A percentile compares a stretch with the other conserved stretches of the same genome.
Conservation (phyloP, 1,140 invertebrate species). For the Saccostrea glomerata region DNA sequence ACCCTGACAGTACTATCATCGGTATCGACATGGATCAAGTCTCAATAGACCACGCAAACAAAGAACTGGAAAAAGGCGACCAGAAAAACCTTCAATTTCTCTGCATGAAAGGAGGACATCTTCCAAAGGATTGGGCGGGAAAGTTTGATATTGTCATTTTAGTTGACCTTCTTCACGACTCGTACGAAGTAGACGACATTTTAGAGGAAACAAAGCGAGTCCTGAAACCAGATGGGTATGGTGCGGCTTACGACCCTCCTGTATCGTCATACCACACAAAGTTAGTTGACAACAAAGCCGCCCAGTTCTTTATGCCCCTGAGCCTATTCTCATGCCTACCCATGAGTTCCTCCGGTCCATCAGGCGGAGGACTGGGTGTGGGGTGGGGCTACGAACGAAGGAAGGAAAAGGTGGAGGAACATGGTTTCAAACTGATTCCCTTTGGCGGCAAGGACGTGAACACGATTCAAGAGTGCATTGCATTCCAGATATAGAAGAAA, state of each 20-base stretch:
- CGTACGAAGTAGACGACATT: neutral
- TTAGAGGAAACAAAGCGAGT: slow-evolving; percentile 40
- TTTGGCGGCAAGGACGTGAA: neutral
- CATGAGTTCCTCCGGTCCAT: slow-evolving; percentile 12
- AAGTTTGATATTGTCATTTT: slow-evolving; percentile 48
- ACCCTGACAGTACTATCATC: neutral
- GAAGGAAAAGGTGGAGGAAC: slow-evolving; percentile 18
- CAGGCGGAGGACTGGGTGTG: slow-evolving; percentile 14
- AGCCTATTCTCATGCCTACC: slow-evolving; percentile 51
- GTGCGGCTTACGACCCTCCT: slow-evolving; percentile 5
- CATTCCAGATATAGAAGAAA: neutral
- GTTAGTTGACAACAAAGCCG: neutral
- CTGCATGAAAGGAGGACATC: neutral
- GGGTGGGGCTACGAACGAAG: slow-evolving; percentile 47
- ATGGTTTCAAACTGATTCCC: neutral
- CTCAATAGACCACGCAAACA: neutral
- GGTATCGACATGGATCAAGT: neutral
- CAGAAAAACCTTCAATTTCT: neutral
- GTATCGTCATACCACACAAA: slow-evolving; percentile 34
- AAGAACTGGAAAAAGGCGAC: neutral
- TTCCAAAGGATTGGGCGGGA: neutral
- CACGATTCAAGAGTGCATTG: neutral
- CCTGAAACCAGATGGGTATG: slow-evolving; percentile 43
- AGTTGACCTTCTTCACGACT: slow-evolving; percentile 48
- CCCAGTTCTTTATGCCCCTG: neutral